phyloP scores from a whole-genome alignment of 2,888 invertebrate genomes.

The Yponomeuta malinellus region DNA sequence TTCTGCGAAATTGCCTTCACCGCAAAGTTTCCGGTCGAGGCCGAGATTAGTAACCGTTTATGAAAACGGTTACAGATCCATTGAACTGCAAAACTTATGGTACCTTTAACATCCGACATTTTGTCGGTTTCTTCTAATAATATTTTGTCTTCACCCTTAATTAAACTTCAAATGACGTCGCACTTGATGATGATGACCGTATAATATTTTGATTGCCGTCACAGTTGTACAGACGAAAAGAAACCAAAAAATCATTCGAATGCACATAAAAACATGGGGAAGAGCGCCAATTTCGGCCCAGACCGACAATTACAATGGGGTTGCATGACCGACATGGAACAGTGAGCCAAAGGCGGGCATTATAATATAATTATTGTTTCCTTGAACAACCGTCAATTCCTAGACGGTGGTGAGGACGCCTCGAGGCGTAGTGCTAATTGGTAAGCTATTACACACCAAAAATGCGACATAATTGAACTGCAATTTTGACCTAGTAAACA shows the following conservation, averaged over 20 bases:
- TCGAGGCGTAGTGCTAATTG: neutral
- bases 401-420: neutral
- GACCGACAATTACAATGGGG: constrained; percentile 12
- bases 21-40: too few relatives aligned
- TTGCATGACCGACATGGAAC: constrained; percentile 11
- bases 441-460: neutral
- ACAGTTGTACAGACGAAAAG: constrained; percentile 5
- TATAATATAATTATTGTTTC: constrained; percentile 2
- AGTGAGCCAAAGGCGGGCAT: neutral
- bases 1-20: too few relatives aligned
- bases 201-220: neutral
- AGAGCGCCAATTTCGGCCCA: constrained; percentile 13
- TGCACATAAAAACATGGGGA: neutral
- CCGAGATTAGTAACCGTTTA: too few relatives aligned
- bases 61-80: too few relatives aligned
- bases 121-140: too few relatives aligned
- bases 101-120: too few relatives aligned
- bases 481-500: too few relatives aligned
- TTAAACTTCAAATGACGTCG: too few relatives aligned
- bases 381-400: neutral
- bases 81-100: too few relatives aligned
- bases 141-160: too few relatives aligned
- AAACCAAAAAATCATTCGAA: neutral
- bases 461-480: neutral
- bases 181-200: neutral